These are phyloP conservation scores for Eunapius fragilis DNA, from an alignment of 37 sponge, comb jelly and placozoan species.

Conservation along the genomic window DNA sequence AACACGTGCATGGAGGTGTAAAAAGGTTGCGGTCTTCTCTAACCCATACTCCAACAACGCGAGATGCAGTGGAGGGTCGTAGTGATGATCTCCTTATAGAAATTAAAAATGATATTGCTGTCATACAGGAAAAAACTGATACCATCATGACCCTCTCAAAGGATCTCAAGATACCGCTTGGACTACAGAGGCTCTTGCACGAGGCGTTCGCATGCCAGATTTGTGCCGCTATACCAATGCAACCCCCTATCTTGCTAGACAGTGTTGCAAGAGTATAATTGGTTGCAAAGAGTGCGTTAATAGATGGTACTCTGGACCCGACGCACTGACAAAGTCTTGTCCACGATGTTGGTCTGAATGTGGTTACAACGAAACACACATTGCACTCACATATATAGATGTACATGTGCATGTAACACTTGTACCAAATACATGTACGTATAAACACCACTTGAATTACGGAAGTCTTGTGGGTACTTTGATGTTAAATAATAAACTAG, in stretches of 20 bases:
- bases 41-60: too few relatives aligned
- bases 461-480: too few relatives aligned
- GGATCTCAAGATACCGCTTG: not conserved
- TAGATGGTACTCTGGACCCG: not conserved
- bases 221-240: not conserved
- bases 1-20: too few relatives aligned
- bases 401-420: too few relatives aligned
- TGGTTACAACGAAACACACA: constrained; percentile 2
- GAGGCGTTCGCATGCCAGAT: constrained; percentile 11
- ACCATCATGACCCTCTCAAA: not conserved
- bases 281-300: constrained; percentile 27
- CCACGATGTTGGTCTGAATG: constrained; percentile 9
- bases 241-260: constrained; percentile 11
- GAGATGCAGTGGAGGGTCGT: not conserved
- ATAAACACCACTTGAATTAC: too few relatives aligned
- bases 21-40: too few relatives aligned
- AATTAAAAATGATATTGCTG: not conserved
- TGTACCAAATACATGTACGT: too few relatives aligned
- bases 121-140: not conserved
- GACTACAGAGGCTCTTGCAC: not conserved
- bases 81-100: not conserved
- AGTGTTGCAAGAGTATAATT: constrained; percentile 26
- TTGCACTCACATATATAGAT: too few relatives aligned
- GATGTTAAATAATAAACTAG: too few relatives aligned
- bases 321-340: not conserved